Conservation (phyloP, 2,797 vertebrate species). For the Tapirus indicus region DNA sequence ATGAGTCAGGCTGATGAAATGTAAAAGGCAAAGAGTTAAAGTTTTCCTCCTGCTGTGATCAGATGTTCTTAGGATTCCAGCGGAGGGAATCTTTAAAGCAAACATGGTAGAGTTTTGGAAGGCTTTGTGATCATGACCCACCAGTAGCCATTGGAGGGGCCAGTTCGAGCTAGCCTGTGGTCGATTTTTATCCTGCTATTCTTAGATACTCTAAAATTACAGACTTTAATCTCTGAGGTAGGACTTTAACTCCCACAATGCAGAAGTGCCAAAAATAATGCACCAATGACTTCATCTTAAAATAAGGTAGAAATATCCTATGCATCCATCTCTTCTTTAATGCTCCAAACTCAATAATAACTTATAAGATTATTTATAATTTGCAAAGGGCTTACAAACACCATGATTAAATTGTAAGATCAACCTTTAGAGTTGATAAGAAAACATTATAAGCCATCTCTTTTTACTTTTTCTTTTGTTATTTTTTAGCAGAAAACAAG, state of each 20-base stretch:
- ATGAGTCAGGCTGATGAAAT: neutral
- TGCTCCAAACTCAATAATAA: slow-evolving; percentile 5
- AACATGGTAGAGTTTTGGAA: slow-evolving; percentile 71
- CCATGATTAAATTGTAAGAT: neutral
- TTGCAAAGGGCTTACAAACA: neutral
- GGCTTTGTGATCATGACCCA: slow-evolving; percentile 27
- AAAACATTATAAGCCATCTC: neutral
- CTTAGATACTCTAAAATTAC: slow-evolving; percentile 64
- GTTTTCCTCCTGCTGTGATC: slow-evolving; percentile 71
- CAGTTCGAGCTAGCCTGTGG: neutral
- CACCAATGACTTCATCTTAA: slow-evolving; percentile 38
- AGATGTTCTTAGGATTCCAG: slow-evolving; percentile 56
- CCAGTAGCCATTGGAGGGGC: slow-evolving; percentile 30
- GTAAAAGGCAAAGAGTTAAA: neutral
- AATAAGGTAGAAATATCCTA: slow-evolving; percentile 9
- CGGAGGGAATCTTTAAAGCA: slow-evolving; percentile 76
- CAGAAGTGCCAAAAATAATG: slow-evolving; percentile 55
- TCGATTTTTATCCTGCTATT: slow-evolving; percentile 54
- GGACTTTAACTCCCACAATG: slow-evolving; percentile 60
- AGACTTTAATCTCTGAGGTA: slow-evolving; percentile 51
- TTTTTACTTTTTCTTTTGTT: neutral
- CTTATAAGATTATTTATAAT: neutral
- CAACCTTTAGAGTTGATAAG: neutral
- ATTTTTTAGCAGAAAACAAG: neutral
- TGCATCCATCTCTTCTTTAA: neutral